phyloP scores from a whole-genome alignment of 2,888 invertebrate species.

The Norana najaformis region DNA sequence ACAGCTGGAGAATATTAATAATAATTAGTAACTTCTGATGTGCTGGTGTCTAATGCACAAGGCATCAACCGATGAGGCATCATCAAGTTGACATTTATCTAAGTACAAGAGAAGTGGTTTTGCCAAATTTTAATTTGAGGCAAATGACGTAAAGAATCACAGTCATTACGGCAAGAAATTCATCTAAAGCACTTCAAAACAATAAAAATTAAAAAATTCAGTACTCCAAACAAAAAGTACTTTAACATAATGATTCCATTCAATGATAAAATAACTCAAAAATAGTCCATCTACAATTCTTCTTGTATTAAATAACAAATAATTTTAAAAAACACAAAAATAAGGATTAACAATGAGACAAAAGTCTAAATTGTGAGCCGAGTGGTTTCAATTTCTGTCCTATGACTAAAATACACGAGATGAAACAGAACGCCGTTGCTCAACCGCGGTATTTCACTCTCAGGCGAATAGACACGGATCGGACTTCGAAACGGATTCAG shows the following conservation, averaged over 20 bases:
- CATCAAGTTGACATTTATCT: not conserved
- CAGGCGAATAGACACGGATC: not conserved
- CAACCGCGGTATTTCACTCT: conserved; percentile 16
- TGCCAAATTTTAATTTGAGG: not conserved
- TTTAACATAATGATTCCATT: not conserved
- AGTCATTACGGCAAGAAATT: not conserved
- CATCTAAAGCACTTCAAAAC: not conserved
- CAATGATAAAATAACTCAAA: not conserved
- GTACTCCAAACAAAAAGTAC: not conserved
- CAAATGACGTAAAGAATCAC: not conserved
- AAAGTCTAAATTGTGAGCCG: not conserved
- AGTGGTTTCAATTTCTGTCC: not conserved
- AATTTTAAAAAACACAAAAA: not conserved
- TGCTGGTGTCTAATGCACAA: too few relatives aligned
- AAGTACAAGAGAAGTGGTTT: not conserved
- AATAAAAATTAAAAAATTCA: not conserved
- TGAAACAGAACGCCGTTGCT: not conserved
- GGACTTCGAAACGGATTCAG: conserved; percentile 18
- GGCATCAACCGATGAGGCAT: too few relatives aligned
- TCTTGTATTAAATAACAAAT: not conserved
- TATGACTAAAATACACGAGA: not conserved
- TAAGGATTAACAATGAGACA: not conserved
- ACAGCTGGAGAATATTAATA: too few relatives aligned
- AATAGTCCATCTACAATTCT: not conserved
- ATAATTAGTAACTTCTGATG: too few relatives aligned